phyloP scores from a whole-genome alignment of 2,797 vertebrate species.

The Tolypeutes matacus region DNA sequence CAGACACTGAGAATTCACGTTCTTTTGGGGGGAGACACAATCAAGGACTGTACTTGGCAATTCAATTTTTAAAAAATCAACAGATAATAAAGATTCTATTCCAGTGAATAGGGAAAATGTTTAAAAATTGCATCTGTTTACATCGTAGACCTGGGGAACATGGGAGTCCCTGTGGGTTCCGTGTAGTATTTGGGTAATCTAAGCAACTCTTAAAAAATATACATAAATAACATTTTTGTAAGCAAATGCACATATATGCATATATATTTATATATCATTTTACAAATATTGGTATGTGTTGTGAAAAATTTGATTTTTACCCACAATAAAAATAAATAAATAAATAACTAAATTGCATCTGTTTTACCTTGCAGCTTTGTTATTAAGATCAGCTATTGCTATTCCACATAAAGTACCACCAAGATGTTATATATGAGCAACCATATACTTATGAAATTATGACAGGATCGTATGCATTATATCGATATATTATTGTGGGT shows the following conservation, averaged over 20 bases:
- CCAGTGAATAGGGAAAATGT: background rate
- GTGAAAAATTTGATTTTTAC: no score
- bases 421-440: background rate
- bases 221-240: no score
- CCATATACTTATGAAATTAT: background rate
- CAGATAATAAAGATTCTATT: constrained; percentile 49
- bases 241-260: no score
- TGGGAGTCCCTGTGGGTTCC: no score
- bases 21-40: constrained; percentile 16
- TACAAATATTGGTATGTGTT: no score
- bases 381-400: background rate
- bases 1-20: constrained; percentile 12
- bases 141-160: no score
- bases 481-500: no score
- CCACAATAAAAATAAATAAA: no score
- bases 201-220: no score
- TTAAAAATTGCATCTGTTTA: background rate
- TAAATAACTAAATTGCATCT: background rate
- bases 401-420: background rate
- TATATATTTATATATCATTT: no score
- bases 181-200: no score
- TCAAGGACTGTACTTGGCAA: constrained; percentile 51
- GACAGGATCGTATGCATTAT: fast-evolving
- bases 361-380: background rate
- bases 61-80: background rate